Conservation (phyloP, 1,140 invertebrate species). For the Ridgeia piscesae region DNA sequence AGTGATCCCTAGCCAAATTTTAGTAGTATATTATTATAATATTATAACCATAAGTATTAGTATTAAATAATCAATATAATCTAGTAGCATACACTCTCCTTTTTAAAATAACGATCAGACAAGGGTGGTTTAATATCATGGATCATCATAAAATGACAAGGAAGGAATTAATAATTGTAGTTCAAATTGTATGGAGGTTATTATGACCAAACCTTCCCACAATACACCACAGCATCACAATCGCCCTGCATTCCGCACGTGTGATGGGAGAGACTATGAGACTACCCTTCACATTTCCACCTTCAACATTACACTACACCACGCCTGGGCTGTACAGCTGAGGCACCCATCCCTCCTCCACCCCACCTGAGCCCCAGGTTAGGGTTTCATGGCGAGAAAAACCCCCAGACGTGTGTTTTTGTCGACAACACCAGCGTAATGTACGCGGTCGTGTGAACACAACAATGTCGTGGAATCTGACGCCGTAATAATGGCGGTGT, state of each 20-base stretch:
- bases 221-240: not conserved
- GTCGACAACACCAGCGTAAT: not conserved
- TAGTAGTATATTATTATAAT: too few relatives aligned
- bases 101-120: too few relatives aligned
- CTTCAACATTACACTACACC: not conserved
- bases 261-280: not conserved
- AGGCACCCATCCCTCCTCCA: not conserved
- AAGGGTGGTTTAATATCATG: conserved; percentile 55
- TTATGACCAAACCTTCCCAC: not conserved
- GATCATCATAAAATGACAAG: conserved; percentile 67
- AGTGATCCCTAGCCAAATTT: too few relatives aligned
- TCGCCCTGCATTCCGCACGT: not conserved
- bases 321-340: not conserved
- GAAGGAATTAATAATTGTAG: conserved; percentile 49
- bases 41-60: too few relatives aligned
- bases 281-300: not conserved
- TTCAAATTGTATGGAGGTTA: not conserved
- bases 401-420: not conserved
- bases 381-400: not conserved
- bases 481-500: not conserved
- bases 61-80: too few relatives aligned
- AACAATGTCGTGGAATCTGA: not conserved
- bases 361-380: not conserved
- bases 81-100: too few relatives aligned
- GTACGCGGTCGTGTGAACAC: not conserved